These are phyloP conservation scores for Sterrhoptilus dennistouni DNA, from an alignment of 2,113 vertebrate species.

Conservation along the genomic window DNA sequence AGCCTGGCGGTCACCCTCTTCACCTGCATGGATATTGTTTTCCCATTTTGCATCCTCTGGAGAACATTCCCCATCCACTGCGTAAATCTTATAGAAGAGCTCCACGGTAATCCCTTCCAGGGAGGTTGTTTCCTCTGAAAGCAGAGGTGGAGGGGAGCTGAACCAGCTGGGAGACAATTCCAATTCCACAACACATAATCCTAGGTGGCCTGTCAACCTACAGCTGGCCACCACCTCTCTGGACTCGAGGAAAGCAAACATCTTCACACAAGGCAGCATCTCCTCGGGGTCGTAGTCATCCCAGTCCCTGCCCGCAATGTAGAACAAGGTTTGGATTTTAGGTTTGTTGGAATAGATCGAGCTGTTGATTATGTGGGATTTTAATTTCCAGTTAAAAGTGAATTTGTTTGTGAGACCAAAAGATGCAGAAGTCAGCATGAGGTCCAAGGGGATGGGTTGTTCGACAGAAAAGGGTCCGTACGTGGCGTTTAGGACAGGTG, in stretches of 20 bases:
- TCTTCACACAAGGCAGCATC: conserved; percentile 85
- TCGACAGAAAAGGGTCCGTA: conserved; percentile 87
- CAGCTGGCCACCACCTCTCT: conserved; percentile 84
- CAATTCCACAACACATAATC: conserved; percentile 90
- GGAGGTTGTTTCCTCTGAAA: conserved; percentile 67
- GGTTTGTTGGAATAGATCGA: conserved; percentile 83
- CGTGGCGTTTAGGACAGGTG: conserved; percentile 85
- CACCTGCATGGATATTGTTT: conserved; percentile 72
- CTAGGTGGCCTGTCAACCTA: conserved; percentile 83
- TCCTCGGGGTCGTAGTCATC: conserved; percentile 70
- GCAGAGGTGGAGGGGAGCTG: conserved; percentile 70
- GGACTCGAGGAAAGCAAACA: conserved; percentile 84
- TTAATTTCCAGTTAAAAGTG: conserved; percentile 83
- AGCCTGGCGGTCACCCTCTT: conserved; percentile 66
- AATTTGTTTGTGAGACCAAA: conserved; percentile 69
- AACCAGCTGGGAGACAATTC: conserved; percentile 90
- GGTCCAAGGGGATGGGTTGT: conserved; percentile 77
- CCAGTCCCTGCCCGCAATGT: conserved; percentile 88
- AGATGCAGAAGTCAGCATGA: conserved; percentile 78
- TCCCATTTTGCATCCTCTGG: conserved; percentile 78
- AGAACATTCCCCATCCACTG: conserved; percentile 81
- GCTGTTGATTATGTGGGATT: conserved; percentile 83
- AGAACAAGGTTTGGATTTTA: conserved; percentile 90
- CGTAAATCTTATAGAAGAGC: conserved; percentile 85
- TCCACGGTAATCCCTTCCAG: conserved; percentile 80